Percentiles rank a stretch among this genome's conserved stretches.
Evolutionary conservation across 2,888 invertebrate species (phyloP).

Genomic region (Dyspetes luteomarginatus): DNA sequence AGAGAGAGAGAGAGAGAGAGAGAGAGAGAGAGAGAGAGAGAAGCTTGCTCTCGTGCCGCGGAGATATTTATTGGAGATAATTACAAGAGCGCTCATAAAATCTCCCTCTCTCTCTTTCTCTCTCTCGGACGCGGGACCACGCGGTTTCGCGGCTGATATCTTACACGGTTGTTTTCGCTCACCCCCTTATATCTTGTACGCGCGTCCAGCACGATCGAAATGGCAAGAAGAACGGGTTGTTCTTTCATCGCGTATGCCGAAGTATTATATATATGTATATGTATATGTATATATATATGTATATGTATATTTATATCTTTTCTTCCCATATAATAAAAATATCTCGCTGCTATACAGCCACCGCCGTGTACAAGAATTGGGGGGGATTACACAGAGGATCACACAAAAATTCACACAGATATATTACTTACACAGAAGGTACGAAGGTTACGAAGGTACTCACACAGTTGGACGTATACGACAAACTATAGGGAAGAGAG

Average conservation of each 20-base stretch:
- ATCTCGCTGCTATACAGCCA: no score
- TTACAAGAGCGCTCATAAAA: constrained; percentile 83
- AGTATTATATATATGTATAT: neutral
- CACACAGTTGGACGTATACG: no score
- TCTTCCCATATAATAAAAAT: no score
- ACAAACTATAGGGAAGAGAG: no score
- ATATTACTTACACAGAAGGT: no score
- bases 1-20: neutral
- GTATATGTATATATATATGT: neutral
- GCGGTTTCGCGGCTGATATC: constrained; percentile 81
- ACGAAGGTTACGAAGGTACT: no score
- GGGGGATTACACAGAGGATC: no score
- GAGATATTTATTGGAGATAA: constrained; percentile 84
- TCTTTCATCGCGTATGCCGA: constrained; percentile 17
- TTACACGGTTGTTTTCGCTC: constrained; percentile 74
- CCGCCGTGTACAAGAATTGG: no score
- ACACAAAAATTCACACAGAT: no score
- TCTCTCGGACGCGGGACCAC: constrained; percentile 70
- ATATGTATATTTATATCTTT: no score
- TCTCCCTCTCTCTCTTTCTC: constrained; percentile 66
- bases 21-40: constrained; percentile 37
- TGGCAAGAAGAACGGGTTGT: constrained; percentile 32
- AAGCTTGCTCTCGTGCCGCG: constrained; percentile 80
- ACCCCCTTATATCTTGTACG: constrained; percentile 43
- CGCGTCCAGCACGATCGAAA: constrained; percentile 26